Percentiles rank a stretch among this genome's conserved stretches.
phyloP scores from a whole-genome alignment of 2,888 invertebrate genomes.

The Stomorhina lunata region DNA sequence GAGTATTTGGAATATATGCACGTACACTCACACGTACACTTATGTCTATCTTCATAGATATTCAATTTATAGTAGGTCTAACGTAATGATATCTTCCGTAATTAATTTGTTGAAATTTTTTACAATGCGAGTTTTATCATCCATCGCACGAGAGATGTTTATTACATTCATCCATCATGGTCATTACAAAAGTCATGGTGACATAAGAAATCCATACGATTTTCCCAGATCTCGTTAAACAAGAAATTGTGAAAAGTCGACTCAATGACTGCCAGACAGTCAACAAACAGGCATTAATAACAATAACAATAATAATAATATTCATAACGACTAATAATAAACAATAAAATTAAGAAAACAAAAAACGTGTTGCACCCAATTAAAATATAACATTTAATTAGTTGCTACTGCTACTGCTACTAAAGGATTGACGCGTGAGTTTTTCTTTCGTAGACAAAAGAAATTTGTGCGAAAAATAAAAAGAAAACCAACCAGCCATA shows the following conservation, averaged over 20 bases:
- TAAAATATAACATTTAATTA: slow-evolving; percentile 8
- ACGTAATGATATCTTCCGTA: background rate
- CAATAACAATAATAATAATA: background rate
- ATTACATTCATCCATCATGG: slow-evolving; percentile 45
- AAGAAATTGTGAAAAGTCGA: background rate
- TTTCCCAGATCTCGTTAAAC: slow-evolving; percentile 10
- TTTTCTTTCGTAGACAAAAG: background rate
- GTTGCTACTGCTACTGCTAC: background rate
- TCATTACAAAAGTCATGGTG: slow-evolving; percentile 50
- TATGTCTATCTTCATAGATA: too few relatives aligned
- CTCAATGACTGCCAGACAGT: too few relatives aligned
- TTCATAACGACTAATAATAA: too few relatives aligned
- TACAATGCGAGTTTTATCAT: background rate
- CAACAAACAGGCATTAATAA: background rate
- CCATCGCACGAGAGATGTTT: slow-evolving; percentile 12
- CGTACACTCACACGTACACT: too few relatives aligned
- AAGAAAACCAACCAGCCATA: background rate
- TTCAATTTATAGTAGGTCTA: background rate
- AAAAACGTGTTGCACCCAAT: background rate
- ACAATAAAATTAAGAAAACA: background rate
- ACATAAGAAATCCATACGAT: slow-evolving; percentile 37
- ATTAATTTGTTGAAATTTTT: background rate
- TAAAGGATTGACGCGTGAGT: slow-evolving; percentile 17
- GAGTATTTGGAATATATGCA: too few relatives aligned
- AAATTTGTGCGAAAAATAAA: background rate